Evolutionary conservation across 2,888 invertebrate species (phyloP).

Genomic region (Cheilosia scutellata): DNA sequence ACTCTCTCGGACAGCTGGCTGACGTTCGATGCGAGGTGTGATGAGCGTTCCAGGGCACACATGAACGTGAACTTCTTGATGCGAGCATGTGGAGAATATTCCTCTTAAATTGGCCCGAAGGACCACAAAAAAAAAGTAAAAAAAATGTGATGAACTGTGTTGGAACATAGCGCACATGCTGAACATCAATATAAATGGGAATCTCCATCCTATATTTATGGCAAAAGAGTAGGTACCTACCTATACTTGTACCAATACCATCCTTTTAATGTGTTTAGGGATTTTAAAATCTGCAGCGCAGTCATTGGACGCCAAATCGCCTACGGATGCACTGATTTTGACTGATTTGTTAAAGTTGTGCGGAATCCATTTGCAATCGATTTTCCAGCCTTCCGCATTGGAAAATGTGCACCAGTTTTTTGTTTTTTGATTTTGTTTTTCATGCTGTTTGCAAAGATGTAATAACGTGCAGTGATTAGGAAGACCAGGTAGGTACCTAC

Average conservation of each 20-base stretch:
- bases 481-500: background rate
- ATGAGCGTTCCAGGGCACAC: constrained; percentile 74
- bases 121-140: constrained; percentile 37
- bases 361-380: constrained; percentile 64
- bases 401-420: constrained; percentile 8
- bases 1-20: constrained; percentile 73
- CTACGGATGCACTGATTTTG: constrained; percentile 73
- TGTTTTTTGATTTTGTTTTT: background rate
- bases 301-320: constrained; percentile 70
- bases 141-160: background rate
- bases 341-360: constrained; percentile 67
- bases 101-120: constrained; percentile 69
- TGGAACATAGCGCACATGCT: constrained; percentile 67
- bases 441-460: constrained; percentile 6
- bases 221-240: constrained; percentile 10
- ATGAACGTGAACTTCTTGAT: constrained; percentile 62
- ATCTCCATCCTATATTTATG: background rate
- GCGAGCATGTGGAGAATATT: constrained; percentile 33
- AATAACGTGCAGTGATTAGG: constrained; percentile 1
- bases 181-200: constrained; percentile 17
- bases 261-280: constrained; percentile 64
- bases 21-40: constrained; percentile 75
- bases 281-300: constrained; percentile 57
- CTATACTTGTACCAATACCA: constrained; percentile 22
- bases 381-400: constrained; percentile 67